These are phyloP conservation scores for Pica pica DNA, from an alignment of 2,113 vertebrate species.

Conservation along the genomic window DNA sequence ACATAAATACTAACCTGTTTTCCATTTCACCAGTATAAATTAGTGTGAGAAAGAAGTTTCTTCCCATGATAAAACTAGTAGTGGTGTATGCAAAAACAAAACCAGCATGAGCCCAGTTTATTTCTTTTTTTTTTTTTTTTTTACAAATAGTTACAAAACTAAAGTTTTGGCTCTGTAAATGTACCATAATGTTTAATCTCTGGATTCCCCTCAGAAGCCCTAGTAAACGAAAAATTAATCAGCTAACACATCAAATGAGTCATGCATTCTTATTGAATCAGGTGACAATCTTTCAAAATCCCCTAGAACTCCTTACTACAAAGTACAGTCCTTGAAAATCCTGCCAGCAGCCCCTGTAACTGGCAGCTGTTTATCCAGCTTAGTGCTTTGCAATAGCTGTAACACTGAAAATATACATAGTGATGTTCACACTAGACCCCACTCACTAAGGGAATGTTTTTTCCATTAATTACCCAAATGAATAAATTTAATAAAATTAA, in stretches of 20 bases:
- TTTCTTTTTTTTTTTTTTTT: neutral
- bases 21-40: constrained; percentile 49
- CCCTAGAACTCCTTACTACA: neutral
- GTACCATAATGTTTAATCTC: neutral
- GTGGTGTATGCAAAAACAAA: neutral
- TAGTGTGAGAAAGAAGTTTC: constrained; percentile 15
- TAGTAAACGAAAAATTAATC: neutral
- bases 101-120: neutral
- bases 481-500: neutral
- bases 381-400: neutral
- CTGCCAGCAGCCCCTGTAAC: neutral
- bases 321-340: neutral
- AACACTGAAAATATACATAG: neutral
- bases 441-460: neutral
- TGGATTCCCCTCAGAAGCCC: neutral
- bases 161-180: neutral
- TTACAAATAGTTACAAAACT: neutral
- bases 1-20: constrained; percentile 60
- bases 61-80: neutral
- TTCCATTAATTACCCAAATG: neutral
- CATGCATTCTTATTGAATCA: neutral
- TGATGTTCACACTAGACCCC: neutral
- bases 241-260: neutral
- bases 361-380: neutral
- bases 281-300: neutral